Base-by-base conservation (phyloP, 2,113 vertebrate genomes). In the Cavia aperea region DNA sequence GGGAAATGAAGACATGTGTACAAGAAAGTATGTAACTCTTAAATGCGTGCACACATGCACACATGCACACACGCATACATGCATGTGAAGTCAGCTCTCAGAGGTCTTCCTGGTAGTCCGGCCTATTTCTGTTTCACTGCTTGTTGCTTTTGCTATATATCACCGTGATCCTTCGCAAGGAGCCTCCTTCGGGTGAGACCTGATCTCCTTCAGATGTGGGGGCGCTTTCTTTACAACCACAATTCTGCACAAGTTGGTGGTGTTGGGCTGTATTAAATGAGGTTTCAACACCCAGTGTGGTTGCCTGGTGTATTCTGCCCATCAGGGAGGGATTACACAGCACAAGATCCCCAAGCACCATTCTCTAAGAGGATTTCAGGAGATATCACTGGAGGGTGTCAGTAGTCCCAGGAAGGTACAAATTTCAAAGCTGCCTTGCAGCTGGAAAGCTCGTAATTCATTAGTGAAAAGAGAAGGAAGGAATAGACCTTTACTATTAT, bases 391-490 rank as follows among this genome's bases (percentile, higher is more conserved):
- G 54, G 77, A 94, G 95, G 86, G 94, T 92, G 78, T 86, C 51
- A 73, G 58, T 60, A 91, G 73, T 90, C 85, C 66, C 70, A 94
- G 72, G 70, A 83, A 94, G 83, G 65, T 46, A 77, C 39, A 33
- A 54, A 97, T 95, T 95, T 96, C 95, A 96, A 96, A 96, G 95
- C 89, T 92, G 56, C 73, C 73, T 87, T 86, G 73, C 26, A 86
- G 58, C 86, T 63, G 26, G 73, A 83, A 86, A 88, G 85, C 31
- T 31, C 73, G 75, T 73, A 89, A 62, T 36, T 90, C 72, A 93
- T 94, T 94, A 91, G 89, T 66, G 91, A 84, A 85, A 90, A 58
- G 82, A 77, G 16, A 19, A 90, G 18, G 63, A 81, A 92, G 86
- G 78, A 92, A 43, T 24, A 49, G 56, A 87, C 46, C 31, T 92